Conservation (phyloP, 2,113 vertebrate genomes). For the Typhlomys cinereus region DNA sequence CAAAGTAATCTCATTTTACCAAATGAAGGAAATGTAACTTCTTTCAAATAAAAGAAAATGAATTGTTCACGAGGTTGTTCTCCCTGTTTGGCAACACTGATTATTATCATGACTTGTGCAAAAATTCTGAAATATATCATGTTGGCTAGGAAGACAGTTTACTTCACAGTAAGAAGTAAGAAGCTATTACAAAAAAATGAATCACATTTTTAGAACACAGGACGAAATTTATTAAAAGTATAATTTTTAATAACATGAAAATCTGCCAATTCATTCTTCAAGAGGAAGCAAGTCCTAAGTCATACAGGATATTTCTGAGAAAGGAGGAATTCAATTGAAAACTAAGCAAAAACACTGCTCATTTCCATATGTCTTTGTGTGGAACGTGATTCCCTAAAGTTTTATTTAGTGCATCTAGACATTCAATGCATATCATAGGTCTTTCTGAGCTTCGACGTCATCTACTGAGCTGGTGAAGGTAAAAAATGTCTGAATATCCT, state of each 20-base stretch:
- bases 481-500: not conserved
- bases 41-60: constrained; percentile 70
- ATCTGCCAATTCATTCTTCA: not conserved
- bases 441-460: not conserved
- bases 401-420: not conserved
- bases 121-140: constrained; percentile 54
- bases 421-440: not conserved
- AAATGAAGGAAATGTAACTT: constrained; percentile 71
- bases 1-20: constrained; percentile 47
- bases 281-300: not conserved
- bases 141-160: constrained; percentile 20
- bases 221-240: constrained; percentile 17
- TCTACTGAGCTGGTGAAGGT: constrained; percentile 3
- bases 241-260: not conserved
- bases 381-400: constrained; percentile 1
- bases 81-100: constrained; percentile 57
- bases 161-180: not conserved
- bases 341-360: constrained; percentile 12
- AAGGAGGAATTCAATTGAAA: not conserved
- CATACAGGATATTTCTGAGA: not conserved
- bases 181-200: constrained; percentile 28
- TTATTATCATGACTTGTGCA: constrained; percentile 65
- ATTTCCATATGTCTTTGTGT: not conserved
- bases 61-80: not conserved
- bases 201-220: not conserved